These are phyloP conservation scores for Sminthurinus signatus DNA, from an alignment of 1,140 invertebrate genomes.

Conservation along the genomic window DNA sequence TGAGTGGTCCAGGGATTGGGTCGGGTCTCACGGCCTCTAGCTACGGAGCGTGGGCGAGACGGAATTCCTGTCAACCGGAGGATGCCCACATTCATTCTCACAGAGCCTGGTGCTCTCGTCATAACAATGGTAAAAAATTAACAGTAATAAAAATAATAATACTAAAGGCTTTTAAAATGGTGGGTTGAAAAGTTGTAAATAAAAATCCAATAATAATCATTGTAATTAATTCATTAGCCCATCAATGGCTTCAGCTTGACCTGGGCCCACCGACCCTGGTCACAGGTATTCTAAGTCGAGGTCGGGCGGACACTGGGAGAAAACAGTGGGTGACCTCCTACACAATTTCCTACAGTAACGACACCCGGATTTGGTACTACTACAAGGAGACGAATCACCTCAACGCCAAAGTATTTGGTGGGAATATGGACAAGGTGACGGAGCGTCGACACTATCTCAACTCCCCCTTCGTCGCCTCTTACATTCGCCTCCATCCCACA, in stretches of 20 bases:
- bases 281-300: conserved; percentile 53
- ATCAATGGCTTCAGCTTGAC: conserved; percentile 56
- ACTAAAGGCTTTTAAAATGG: neutral
- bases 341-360: conserved; percentile 54
- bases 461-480: conserved; percentile 52
- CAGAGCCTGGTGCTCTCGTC: conserved; percentile 54
- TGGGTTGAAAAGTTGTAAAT: neutral
- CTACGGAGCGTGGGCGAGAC: conserved; percentile 46
- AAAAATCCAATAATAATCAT: neutral
- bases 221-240: conserved; percentile 44
- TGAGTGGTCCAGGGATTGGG: conserved; percentile 51
- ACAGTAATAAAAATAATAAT: conserved; percentile 12
- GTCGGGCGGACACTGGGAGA: conserved; percentile 51
- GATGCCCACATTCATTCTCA: conserved; percentile 53
- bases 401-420: conserved; percentile 55
- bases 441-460: conserved; percentile 53
- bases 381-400: conserved; percentile 55
- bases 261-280: conserved; percentile 53
- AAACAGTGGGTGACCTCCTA: conserved; percentile 55
- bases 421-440: conserved; percentile 53
- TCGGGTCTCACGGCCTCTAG: conserved; percentile 51
- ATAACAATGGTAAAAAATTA: conserved; percentile 52
- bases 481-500: conserved; percentile 51
- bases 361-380: conserved; percentile 52
- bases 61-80: conserved; percentile 52